Conservation (phyloP, 2,113 vertebrate species). For the Prionailurus viverrinus region DNA sequence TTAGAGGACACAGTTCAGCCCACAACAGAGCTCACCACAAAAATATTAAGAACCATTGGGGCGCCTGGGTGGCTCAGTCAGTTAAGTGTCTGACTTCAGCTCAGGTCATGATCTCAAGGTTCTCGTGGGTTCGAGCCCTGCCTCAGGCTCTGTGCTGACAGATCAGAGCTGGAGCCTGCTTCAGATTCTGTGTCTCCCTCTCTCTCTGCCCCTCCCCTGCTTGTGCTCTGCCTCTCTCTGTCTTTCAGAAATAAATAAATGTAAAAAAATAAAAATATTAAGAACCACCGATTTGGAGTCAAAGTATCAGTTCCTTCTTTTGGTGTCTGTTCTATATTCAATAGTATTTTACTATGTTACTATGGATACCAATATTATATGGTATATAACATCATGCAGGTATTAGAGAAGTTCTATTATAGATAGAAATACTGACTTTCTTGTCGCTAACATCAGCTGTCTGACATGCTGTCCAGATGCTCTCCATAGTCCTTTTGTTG, state of each 20-base stretch:
- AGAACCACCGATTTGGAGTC: neutral
- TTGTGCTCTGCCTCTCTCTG: too few species aligned
- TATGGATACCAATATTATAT: neutral
- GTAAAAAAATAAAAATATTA: neutral
- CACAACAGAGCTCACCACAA: neutral
- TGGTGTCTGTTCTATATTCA: neutral
- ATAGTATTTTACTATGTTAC: neutral
- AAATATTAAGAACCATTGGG: neutral
- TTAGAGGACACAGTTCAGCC: neutral
- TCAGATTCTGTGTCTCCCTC: too few species aligned
- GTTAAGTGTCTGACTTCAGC: too few species aligned
- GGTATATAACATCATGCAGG: neutral
- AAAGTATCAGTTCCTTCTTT: neutral
- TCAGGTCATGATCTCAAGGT: too few species aligned
- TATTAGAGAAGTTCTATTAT: neutral
- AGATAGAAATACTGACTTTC: neutral
- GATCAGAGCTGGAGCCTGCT: too few species aligned
- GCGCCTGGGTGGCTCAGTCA: too few species aligned
- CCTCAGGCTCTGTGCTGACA: too few species aligned
- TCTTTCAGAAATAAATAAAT: too few species aligned
- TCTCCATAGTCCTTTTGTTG: neutral
- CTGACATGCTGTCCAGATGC: neutral
- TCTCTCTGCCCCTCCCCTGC: too few species aligned
- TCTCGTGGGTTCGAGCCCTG: too few species aligned
- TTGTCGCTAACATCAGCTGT: neutral